These are phyloP conservation scores for Cloeon dipterum DNA, from an alignment of 2,888 invertebrate genomes.

Conservation along the genomic window DNA sequence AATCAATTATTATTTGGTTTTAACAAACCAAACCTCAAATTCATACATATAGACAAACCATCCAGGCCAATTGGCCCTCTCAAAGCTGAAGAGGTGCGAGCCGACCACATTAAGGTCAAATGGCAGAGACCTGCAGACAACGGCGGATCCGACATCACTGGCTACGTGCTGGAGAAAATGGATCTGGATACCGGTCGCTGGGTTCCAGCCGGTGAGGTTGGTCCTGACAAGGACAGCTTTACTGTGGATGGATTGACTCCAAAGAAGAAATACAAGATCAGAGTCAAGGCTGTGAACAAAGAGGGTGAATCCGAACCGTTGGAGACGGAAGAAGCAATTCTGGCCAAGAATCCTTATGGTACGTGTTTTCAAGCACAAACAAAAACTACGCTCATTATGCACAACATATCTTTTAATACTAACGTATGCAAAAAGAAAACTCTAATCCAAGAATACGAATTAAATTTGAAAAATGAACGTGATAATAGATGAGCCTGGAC, in stretches of 20 bases:
- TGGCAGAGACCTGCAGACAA: constrained; percentile 79
- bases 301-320: constrained; percentile 94
- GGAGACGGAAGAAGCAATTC: constrained; percentile 66
- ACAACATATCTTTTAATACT: neutral
- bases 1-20: constrained; percentile 3
- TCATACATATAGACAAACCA: constrained; percentile 59
- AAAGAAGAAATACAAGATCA: constrained; percentile 93
- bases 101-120: constrained; percentile 73
- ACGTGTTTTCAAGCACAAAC: constrained; percentile 14
- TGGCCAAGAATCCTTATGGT: constrained; percentile 94
- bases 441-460: neutral
- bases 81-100: constrained; percentile 66
- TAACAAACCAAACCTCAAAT: neutral
- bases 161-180: constrained; percentile 86
- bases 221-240: constrained; percentile 56
- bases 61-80: constrained; percentile 65
- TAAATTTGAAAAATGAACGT: neutral
- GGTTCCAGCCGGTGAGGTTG: constrained; percentile 87
- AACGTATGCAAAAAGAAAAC: neutral
- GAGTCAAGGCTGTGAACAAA: constrained; percentile 91
- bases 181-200: constrained; percentile 88
- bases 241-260: constrained; percentile 77
- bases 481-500: constrained; percentile 55
- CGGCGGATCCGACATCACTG: constrained; percentile 73
- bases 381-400: neutral